Percentiles rank a stretch among this genome's conserved stretches.
phyloP scores from a whole-genome alignment of 2,888 invertebrate genomes.

The Cosmia trapezina region DNA sequence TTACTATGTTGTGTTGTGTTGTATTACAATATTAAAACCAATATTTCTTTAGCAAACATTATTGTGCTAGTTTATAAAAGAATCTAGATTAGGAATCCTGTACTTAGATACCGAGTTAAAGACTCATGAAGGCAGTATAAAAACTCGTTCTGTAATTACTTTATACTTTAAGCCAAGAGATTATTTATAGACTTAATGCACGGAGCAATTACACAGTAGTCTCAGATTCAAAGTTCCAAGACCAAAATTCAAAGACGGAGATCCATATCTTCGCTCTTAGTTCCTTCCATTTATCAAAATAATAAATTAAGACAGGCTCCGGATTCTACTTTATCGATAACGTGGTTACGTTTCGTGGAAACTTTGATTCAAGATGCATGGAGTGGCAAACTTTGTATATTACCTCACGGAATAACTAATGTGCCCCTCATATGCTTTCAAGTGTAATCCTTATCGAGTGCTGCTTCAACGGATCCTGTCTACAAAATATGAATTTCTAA shows the following conservation, averaged over 20 bases:
- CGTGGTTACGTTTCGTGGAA: slow-evolving; percentile 22
- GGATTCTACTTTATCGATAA: slow-evolving; percentile 55
- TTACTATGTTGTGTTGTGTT: slow-evolving; percentile 26
- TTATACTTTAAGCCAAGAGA: background rate
- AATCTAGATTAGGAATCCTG: slow-evolving; percentile 7
- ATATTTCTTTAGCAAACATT: slow-evolving; percentile 5
- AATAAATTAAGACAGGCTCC: slow-evolving; percentile 56
- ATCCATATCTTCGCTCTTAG: slow-evolving; percentile 51
- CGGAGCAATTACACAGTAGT: slow-evolving; percentile 40
- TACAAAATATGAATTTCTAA: slow-evolving; percentile 67
- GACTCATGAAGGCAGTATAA: background rate
- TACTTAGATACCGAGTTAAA: slow-evolving; percentile 5
- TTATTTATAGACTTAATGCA: slow-evolving; percentile 25
- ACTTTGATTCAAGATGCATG: slow-evolving; percentile 47
- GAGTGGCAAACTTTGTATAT: slow-evolving; percentile 33
- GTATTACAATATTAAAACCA: slow-evolving; percentile 22
- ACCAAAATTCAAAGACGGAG: slow-evolving; percentile 52
- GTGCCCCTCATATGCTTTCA: slow-evolving; percentile 27
- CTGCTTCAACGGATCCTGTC: slow-evolving; percentile 32
- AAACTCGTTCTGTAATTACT: slow-evolving; percentile 10
- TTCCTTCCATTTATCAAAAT: slow-evolving; percentile 61
- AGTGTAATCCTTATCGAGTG: slow-evolving; percentile 39
- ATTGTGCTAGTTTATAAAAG: slow-evolving; percentile 1
- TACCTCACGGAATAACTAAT: slow-evolving; percentile 28
- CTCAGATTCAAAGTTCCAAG: slow-evolving; percentile 35